Base-by-base conservation (phyloP, 2,797 vertebrate genomes). In the Microctenopoma lineatum region DNA sequence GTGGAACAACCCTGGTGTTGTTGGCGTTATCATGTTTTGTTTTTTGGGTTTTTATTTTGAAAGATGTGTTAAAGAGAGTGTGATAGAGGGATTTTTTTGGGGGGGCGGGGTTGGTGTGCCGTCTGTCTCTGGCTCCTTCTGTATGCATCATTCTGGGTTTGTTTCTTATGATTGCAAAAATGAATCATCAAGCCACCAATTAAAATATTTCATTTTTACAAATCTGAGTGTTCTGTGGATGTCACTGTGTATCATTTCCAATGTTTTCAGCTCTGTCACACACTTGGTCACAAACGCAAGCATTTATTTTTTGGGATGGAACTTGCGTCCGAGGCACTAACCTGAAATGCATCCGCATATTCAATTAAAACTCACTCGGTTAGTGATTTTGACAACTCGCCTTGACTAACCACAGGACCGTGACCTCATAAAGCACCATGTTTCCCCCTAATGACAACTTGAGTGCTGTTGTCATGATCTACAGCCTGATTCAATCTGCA, bases 171-270 rank as follows among this genome's bases (percentile, higher is more conserved):
- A 92, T 91, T 91, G 89, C 93, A 92, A 92, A 92, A 88, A 91
- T 89, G 89, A 91, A 91, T 91, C 91, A 90, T 93, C 87, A 88
- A 92, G 82, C 87, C 89, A 93, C 91, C 91, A 89, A 94, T 95
- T 94, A 95, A 95, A 94, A 93, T 84, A 94, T 90, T 89, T 93
- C 90, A 90, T 92, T 95, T 95, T 94, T 94, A 90, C 85, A 90
- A 78, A 89, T 26, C 50, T 51, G 72, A 62, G 50, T 83, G 77
- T 89, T 63, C 85, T 62, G 70, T 86, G 68, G 39, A 84, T 79
- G 57, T 84, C 65, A 68, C 54, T 87, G 77, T 54, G 12, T 70
- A 39, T 81, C 50, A 54, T 71, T 71, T 46, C 1, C 70, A 50
- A 47, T 59, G 57, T 21, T 48, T 64, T 29, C 59, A 14, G 1